Conservation (phyloP, 1,140 invertebrate genomes). For the Aphelinus certus region DNA sequence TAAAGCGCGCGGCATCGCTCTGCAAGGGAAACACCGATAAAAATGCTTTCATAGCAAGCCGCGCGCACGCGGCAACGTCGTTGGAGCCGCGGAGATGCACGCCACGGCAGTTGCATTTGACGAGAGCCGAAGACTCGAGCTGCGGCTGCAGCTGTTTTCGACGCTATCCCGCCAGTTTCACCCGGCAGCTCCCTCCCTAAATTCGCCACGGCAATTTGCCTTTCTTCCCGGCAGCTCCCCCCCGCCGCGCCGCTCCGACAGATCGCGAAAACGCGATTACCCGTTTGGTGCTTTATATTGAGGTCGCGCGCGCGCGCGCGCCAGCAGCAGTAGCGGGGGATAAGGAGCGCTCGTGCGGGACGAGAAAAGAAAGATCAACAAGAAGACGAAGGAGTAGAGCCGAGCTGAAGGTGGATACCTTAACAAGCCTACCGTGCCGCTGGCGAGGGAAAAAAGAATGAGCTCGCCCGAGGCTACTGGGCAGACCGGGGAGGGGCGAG, state of each 20-base stretch:
- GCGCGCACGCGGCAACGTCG: not conserved
- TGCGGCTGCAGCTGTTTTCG: constrained; percentile 2
- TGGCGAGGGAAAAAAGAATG: not conserved
- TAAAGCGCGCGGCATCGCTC: not conserved
- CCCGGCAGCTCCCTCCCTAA: not conserved
- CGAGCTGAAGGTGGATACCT: not conserved
- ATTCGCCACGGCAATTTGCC: constrained; percentile 22
- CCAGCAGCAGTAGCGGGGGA: not conserved
- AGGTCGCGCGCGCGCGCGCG: not conserved
- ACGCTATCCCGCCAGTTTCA: not conserved
- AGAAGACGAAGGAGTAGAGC: not conserved
- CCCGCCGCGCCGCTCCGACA: not conserved
- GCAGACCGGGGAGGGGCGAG: not conserved
- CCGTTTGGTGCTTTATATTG: not conserved
- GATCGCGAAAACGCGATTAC: constrained; percentile 2
- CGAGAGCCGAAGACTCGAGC: not conserved
- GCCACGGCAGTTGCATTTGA: constrained; percentile 1
- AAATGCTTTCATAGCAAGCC: not conserved
- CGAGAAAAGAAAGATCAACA: constrained; percentile 25
- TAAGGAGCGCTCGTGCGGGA: not conserved
- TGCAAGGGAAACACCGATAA: constrained; percentile 5
- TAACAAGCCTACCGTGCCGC: constrained; percentile 24
- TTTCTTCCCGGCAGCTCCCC: not conserved
- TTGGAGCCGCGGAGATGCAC: not conserved
- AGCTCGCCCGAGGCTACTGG: not conserved